Evolutionary conservation across 2,797 vertebrate genomes (phyloP), one percentile per base, ranked within the genome.

Genomic region (Pseudochirops cupreus): DNA sequence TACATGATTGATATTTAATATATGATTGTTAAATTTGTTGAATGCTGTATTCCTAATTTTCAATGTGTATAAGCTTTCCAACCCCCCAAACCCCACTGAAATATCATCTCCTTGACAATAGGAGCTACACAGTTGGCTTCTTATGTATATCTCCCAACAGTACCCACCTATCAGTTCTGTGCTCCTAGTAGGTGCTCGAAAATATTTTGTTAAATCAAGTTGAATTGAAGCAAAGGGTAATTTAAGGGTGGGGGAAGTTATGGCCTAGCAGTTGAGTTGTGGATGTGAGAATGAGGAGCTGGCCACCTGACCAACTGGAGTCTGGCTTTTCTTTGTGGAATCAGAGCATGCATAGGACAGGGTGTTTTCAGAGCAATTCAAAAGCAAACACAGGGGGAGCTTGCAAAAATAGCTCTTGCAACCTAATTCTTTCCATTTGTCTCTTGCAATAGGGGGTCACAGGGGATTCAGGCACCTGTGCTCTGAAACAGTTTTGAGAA

Each of bases 361-460:
- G 91, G 11, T 74, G 16, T 92, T 94, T 9, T 12, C 59, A 94
- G 90, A 95, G 82, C 91, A 95, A 95, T 91, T 98, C 94, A 92
- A 98, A 98, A 98, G 96, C 93, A 97, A 95, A 95, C 93, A 97
- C 90, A 96, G 95, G 50, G n/a, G 56, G 89, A 94, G 55, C 5
- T 59, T 96, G 92, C 93, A 97, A 98, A 98, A 98, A 91, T 90
- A 97, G 87, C 82, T 97, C 95, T 94, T 54, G 94, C 90, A 97
- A 95, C 97, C 96, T 67, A 91, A 95, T 94, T 94, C n/a, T 96
- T 97, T 94, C 96, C 59, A 91, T 92, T 97, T 97, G 97, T 97
- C 96, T 96, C 95, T 95, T 62, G 90, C 46, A 52, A 58, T 46
- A 92, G 97, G 97, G 96, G 90, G 91, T 93, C 92, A 95, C 90